Evolutionary conservation across 1,140 invertebrate species (phyloP).

Genomic region (Zeugodacus cucurbitae): DNA sequence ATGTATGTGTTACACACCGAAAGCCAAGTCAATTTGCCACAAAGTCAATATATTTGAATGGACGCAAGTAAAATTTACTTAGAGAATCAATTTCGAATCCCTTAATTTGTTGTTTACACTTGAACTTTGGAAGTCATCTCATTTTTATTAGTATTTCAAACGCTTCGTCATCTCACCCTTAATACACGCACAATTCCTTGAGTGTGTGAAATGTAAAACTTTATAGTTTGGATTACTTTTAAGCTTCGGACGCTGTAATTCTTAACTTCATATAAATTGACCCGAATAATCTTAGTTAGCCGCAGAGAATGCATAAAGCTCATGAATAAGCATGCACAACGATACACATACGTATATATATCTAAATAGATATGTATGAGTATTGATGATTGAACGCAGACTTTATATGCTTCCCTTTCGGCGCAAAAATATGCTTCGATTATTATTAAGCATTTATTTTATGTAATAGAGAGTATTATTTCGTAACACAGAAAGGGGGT

Average conservation of each 20-base stretch:
- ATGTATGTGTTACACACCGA: not conserved
- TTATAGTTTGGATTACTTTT: not conserved
- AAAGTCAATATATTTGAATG: not conserved
- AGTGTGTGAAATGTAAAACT: not conserved
- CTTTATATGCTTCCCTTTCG: too few species aligned
- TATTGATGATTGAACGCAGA: too few species aligned
- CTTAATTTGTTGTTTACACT: not conserved
- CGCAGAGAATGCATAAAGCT: not conserved
- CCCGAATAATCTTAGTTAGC: not conserved
- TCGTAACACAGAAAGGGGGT: too few species aligned
- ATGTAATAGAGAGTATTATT: too few species aligned
- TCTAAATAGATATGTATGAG: too few species aligned
- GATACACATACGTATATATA: not conserved
- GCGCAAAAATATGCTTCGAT: too few species aligned
- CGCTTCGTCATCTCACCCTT: not conserved
- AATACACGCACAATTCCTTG: not conserved
- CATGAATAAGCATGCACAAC: not conserved
- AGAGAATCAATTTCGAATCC: not conserved
- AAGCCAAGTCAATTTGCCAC: not conserved
- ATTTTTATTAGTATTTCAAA: not conserved
- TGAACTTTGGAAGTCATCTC: not conserved
- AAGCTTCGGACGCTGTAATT: conserved; percentile 8
- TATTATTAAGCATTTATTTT: too few species aligned
- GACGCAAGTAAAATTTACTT: not conserved
- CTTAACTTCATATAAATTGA: conserved; percentile 11